Conservation (phyloP, 2,113 vertebrate species). For the Castor canadensis region DNA sequence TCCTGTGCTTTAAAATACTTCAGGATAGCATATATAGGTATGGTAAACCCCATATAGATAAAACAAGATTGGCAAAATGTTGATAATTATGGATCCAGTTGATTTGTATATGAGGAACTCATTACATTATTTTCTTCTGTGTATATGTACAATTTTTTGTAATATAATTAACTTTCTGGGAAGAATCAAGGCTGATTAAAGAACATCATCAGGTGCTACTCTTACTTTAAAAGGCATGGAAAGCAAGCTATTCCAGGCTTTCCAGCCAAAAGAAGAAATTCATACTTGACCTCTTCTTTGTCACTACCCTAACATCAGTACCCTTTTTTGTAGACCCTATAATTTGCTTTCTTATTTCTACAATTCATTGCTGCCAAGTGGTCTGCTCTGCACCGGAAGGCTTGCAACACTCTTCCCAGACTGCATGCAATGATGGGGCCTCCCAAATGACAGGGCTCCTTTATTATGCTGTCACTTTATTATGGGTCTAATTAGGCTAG, state of each 20-base stretch:
- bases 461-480: background rate
- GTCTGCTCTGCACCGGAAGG: background rate
- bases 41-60: no score
- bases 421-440: background rate
- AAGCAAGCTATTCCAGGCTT: background rate
- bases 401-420: background rate
- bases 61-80: background rate
- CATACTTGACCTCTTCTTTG: background rate
- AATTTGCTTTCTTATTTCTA: slow-evolving; percentile 20
- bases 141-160: background rate
- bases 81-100: background rate
- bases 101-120: background rate
- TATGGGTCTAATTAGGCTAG: slow-evolving; percentile 58
- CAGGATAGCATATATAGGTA: background rate
- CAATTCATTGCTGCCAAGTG: background rate
- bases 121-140: background rate
- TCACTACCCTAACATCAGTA: background rate
- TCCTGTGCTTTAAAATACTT: background rate
- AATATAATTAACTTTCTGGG: slow-evolving; percentile 56
- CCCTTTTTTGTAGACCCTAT: background rate
- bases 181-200: slow-evolving; percentile 41
- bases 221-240: background rate
- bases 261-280: background rate
- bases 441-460: slow-evolving; percentile 51
- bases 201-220: slow-evolving; percentile 12